A percentile compares a stretch with the other conserved stretches of the same genome.
phyloP scores from a whole-genome alignment of 2,797 vertebrate genomes.

The Notolepis coatsorum region DNA sequence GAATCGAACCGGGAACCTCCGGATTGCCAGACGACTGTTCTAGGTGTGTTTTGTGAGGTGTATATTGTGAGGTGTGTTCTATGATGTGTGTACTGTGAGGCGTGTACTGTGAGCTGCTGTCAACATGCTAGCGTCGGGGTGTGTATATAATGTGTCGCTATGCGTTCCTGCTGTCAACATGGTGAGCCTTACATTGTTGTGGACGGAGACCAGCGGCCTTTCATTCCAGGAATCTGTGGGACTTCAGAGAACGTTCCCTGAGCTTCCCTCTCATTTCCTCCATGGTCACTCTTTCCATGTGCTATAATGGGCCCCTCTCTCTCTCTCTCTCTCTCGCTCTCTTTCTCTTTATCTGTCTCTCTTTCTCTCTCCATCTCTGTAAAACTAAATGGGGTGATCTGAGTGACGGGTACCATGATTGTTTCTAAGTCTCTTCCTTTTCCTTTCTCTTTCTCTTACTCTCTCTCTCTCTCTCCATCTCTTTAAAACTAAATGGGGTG shows the following conservation, averaged over 20 bases:
- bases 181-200: constrained; percentile 6
- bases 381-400: too few relatives aligned
- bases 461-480: too few relatives aligned
- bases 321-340: constrained; percentile 10
- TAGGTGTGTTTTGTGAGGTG: too few relatives aligned
- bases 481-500: too few relatives aligned
- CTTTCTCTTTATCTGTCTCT: too few relatives aligned
- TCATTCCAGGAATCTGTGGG: constrained; percentile 17
- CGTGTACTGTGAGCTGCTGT: neutral
- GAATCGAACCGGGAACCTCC: too few relatives aligned
- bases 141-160: neutral
- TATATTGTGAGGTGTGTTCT: neutral
- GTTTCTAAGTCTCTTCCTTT: too few relatives aligned
- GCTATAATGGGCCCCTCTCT: constrained; percentile 20
- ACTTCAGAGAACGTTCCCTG: constrained; percentile 6
- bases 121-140: neutral
- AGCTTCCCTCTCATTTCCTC: constrained; percentile 29
- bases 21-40: too few relatives aligned
- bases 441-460: too few relatives aligned
- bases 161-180: neutral
- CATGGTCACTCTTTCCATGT: constrained; percentile 61
- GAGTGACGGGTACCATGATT: too few relatives aligned
- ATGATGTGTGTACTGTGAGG: neutral
- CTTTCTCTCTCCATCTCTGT: too few relatives aligned
- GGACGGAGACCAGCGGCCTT: neutral